phyloP scores from a whole-genome alignment of 2,888 invertebrate species.

The Hydroisotoma schaefferi region DNA sequence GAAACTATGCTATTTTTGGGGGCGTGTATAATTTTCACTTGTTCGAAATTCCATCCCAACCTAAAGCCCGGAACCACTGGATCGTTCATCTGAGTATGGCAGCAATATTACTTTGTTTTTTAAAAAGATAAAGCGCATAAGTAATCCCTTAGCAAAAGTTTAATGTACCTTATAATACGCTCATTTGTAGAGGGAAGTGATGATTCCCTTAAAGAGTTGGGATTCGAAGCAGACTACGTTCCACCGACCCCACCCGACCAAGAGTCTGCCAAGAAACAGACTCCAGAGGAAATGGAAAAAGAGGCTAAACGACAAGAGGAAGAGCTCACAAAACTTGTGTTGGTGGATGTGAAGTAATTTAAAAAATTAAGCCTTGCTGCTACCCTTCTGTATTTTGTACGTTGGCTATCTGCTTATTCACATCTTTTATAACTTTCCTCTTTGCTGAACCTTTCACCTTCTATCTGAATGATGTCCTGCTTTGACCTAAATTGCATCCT shows the following conservation, averaged over 20 bases:
- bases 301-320: slow-evolving; percentile 47
- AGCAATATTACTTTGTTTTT: background rate
- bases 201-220: slow-evolving; percentile 32
- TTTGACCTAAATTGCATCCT: no score
- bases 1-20: slow-evolving; percentile 71
- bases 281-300: slow-evolving; percentile 48
- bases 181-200: slow-evolving; percentile 33
- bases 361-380: no score
- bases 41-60: slow-evolving; percentile 73
- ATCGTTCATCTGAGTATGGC: slow-evolving; percentile 37
- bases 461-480: no score
- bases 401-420: no score
- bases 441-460: slow-evolving; percentile 2
- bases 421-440: slow-evolving; percentile 12
- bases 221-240: slow-evolving; percentile 48
- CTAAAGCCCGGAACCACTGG: slow-evolving; percentile 50
- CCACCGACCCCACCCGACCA: slow-evolving; percentile 47
- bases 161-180: background rate
- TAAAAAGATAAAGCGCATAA: background rate
- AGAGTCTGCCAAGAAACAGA: slow-evolving; percentile 39
- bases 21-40: slow-evolving; percentile 72
- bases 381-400: no score
- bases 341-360: slow-evolving; percentile 47
- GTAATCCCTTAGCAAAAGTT: background rate
- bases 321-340: slow-evolving; percentile 42